phyloP scores from a whole-genome alignment of 2,797 vertebrate genomes.

The Borostomias antarcticus region DNA sequence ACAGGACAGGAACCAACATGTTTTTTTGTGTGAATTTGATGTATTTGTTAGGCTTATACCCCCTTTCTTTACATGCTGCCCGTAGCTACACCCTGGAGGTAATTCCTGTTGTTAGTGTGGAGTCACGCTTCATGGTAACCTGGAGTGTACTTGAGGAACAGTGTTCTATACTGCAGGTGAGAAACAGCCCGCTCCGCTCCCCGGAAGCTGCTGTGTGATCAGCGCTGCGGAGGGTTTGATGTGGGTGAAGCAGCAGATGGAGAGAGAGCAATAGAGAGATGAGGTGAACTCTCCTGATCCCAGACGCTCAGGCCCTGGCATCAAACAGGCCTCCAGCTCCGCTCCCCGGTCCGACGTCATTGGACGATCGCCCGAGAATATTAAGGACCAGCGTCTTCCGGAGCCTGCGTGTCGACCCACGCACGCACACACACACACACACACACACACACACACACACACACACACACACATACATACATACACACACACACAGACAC shows the following conservation, averaged over 20 bases:
- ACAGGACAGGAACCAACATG: conserved; percentile 24
- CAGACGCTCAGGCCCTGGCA: no score
- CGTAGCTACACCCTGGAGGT: conserved; percentile 51
- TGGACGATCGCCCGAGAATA: conserved; percentile 13
- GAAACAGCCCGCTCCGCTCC: no score
- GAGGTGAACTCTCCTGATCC: not conserved
- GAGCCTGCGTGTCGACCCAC: conserved; percentile 36
- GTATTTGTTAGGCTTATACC: no score
- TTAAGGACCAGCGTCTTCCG: conserved; percentile 17
- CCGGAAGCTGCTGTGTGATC: no score
- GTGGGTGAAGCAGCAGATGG: not conserved
- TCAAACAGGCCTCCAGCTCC: not conserved
- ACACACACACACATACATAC: no score
- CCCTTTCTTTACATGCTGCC: conserved; percentile 39
- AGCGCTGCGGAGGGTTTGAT: no score
- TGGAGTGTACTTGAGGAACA: no score
- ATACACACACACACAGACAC: no score
- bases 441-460: no score
- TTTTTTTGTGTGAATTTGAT: conserved; percentile 30
- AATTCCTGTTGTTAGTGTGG: conserved; percentile 47
- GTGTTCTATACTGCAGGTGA: no score
- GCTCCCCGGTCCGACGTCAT: not conserved
- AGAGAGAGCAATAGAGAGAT: not conserved
- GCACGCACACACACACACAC: no score
- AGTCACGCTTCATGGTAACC: conserved; percentile 48